Evolutionary conservation across 2,113 vertebrate species (phyloP), one percentile per base, ranked within the genome.

Genomic region (Neolamprologus tretocephalus): DNA sequence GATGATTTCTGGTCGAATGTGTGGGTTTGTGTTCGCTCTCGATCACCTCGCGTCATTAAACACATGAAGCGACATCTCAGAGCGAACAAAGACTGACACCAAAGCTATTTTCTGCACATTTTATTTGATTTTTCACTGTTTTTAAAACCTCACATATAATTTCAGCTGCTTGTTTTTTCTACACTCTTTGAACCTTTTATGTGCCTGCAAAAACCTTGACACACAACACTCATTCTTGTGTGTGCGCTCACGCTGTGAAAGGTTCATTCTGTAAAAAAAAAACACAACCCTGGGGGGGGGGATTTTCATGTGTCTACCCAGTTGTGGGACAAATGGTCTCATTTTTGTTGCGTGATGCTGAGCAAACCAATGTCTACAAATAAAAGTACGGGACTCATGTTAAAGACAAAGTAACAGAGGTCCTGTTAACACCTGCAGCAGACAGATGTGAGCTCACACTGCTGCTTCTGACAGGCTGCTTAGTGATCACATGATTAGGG

Each of bases 221-320:
- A 33, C 68, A 26, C 21, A 73, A 6, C 5, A 10, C n/a, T 73
- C 66, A 23, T 73, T 71, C 8, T 23, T 16, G 13, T 42, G 37
- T 23, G 37, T 37, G 37, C 13, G 8, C 12, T 42, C 37, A 23
- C 5, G 3, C 66, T 71, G n/a, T 42, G 33, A 66, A n/a, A 35
- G 9, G 58, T 63, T 35, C 2, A 35, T 63, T 35, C 6, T 63
- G 16, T 61, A 17, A 61, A 61, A 4, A 26, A 10, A 57, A 19
- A 4, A 1, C 21, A 57, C 23, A 57, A 5, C 55, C 0, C 23
- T 5, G 5, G 14, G 8, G 9, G 2, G 23, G 3, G 11, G 1
- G 3, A 5, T 9, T 3, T 17, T 33, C 26, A 17, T 61, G 23
- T 10, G 16, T 61, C 16, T 10, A 4, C 33, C 7, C 19, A 40